Evolutionary conservation across 2,113 vertebrate genomes (phyloP), one percentile per base, ranked within the genome.

Genomic region (Lathamus discolor): DNA sequence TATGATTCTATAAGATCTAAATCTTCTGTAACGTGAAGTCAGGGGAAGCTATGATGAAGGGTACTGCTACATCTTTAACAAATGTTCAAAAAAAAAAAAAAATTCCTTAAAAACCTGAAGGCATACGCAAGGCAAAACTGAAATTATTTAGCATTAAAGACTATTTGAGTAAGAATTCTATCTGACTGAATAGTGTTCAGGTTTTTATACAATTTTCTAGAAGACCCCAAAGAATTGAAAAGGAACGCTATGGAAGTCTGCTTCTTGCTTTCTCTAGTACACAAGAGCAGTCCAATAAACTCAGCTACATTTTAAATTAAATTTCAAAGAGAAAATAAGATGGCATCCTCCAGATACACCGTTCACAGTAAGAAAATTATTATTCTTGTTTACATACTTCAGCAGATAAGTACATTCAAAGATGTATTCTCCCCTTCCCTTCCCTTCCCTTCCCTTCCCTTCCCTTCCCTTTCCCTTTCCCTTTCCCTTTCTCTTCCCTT

Each of bases 241-340:
- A 75, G 6, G 4, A 73, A 17, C 6, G 22, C 2, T 63, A 86
- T 55, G 10, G 33, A 89, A 67, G 8, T 14, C 7, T 69, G n/a
- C 37, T 0, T 72, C 35, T 90, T 81, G 12, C 11, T 69, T 76
- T 80, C 44, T 17, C 7, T 37, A 59, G 1, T 59, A 18, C 10
- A 59, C 0, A 2, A 66, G 11, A 77, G 18, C 1, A 37, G 24
- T 52, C 1, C 15, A 55, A 48, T 52, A 63, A 77, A 73, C 1
- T 1, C 7, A 41, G 10, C 37, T 31, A 28, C 12, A 51, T 51
- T 80, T 78, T 25, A 77, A 52, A 63, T 12, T 0, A 78, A 29
- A 62, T 81, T 81, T 78, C n/a, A 78, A 80, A 41, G 3, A 57
- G 1, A 64, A 75, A 83, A 78, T 66, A 81, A 72, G 13, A 31